Evolutionary conservation across 53 echinoderm and acorn worm genomes (phyloP), one percentile per base, ranked within the genome.

Genomic region (Arbacia lixula): DNA sequence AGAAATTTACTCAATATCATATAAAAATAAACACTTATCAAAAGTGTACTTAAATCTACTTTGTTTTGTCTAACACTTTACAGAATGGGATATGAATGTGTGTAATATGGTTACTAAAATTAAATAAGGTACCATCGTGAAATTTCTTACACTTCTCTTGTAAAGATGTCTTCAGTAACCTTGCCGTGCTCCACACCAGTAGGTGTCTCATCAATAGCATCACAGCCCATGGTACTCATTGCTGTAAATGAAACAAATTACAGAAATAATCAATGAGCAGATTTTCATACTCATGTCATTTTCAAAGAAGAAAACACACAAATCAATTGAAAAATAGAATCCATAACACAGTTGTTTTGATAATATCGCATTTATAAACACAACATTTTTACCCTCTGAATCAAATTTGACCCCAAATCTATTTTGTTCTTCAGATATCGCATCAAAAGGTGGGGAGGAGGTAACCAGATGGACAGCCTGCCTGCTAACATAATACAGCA

Each of bases 131-230:
- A 14, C 46, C 14, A 46, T 46, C 14, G 46, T 27, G 33, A 33
- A 30, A 51, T 4, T 34, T 90, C 98, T 94, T 84, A 98, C 98
- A 92, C 92, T 92, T 98, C 98, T 88, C 98, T 94, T 63, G 90
- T 66, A 79, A 94, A 94, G 50, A 92, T 88, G 4, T 98, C 98
- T 52, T 84, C 90, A 25, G 98, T 92, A 35, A 98, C 90, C 26
- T 62, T 82, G 49, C 94, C 92, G 1, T 42, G 39, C 1, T 94
- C 98, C 36, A 84, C 85, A 25, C 94, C 94, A 42, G 88, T 81
- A 1, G 98, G 98, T 10, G 53, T 87, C 6, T 77, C 60, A 72
- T 97, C 89, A 86, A 88, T 87, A 68, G 68, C 76, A 14, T 80
- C 76, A 76, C 93, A 93, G 2, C 96, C 96, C 62, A 96, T 68